Evolutionary conservation across 2,797 vertebrate species (phyloP).

Genomic region (Rachycentron canadum): DNA sequence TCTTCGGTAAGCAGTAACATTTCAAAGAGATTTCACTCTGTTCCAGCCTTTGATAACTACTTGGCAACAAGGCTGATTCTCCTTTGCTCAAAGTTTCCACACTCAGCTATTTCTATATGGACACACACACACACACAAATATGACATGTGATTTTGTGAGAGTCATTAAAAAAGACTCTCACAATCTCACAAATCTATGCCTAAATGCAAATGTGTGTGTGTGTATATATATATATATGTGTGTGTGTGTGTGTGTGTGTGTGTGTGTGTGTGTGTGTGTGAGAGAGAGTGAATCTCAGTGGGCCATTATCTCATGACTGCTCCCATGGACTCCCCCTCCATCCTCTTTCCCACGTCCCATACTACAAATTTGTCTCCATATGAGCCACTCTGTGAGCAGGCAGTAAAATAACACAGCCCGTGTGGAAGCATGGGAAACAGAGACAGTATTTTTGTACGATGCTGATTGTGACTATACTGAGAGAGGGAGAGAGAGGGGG

Average conservation of each 20-base stretch:
- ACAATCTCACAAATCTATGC: slow-evolving; percentile 42
- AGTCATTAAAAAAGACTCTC: too few species aligned
- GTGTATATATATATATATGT: too few species aligned
- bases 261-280: too few species aligned
- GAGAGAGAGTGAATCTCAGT: slow-evolving; percentile 57
- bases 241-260: too few species aligned
- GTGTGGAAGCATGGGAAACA: slow-evolving; percentile 73
- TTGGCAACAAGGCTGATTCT: slow-evolving; percentile 49
- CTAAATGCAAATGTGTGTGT: slow-evolving; percentile 17
- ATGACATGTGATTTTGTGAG: slow-evolving; percentile 54
- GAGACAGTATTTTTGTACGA: slow-evolving; percentile 59
- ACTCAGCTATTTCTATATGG: slow-evolving; percentile 50
- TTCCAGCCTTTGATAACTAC: slow-evolving; percentile 57
- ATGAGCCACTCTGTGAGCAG: slow-evolving; percentile 54
- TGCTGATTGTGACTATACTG: slow-evolving; percentile 41
- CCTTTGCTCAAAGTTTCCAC: slow-evolving; percentile 62
- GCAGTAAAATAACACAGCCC: slow-evolving; percentile 70
- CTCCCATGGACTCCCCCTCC: slow-evolving; percentile 82
- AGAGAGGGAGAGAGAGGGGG: slow-evolving; percentile 15
- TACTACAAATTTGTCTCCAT: slow-evolving; percentile 52
- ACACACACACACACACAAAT: slow-evolving; percentile 6
- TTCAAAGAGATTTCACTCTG: slow-evolving; percentile 49
- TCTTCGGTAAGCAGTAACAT: slow-evolving; percentile 58
- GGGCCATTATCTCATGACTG: slow-evolving; percentile 73
- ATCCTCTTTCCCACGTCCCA: slow-evolving; percentile 84